Evolutionary conservation across 2,797 vertebrate genomes (phyloP).

Genomic region (Bradypodion pumilum): DNA sequence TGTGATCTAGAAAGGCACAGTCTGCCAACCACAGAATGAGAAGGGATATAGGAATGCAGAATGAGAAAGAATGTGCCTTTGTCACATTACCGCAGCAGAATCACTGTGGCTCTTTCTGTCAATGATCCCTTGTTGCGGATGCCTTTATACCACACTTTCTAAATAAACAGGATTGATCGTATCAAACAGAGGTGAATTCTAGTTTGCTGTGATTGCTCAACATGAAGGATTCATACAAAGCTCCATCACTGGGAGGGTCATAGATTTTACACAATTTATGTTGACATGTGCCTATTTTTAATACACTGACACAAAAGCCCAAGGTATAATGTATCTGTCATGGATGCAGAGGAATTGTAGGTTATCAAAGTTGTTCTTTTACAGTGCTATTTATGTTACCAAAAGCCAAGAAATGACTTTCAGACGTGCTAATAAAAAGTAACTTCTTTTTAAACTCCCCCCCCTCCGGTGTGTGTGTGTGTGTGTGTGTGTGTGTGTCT

Average conservation of each 20-base stretch:
- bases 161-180: no score
- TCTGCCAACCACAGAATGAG: no score
- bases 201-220: conserved; percentile 68
- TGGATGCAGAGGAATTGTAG: conserved; percentile 54
- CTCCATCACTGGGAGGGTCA: conserved; percentile 62
- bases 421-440: neutral
- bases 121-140: no score
- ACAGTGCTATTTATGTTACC: conserved; percentile 51
- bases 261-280: conserved; percentile 67
- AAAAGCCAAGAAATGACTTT: conserved; percentile 37
- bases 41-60: no score
- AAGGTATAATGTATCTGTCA: conserved; percentile 56
- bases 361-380: conserved; percentile 58
- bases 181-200: no score
- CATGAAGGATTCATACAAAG: conserved; percentile 62
- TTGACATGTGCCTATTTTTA: conserved; percentile 53
- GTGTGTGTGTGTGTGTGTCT: no score
- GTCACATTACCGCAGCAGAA: no score
- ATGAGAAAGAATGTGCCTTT: no score
- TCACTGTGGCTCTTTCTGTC: no score
- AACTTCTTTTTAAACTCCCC: neutral
- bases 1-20: no score
- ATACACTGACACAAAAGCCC: conserved; percentile 58
- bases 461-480: no score
- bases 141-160: no score